Conservation (phyloP, 2,888 invertebrate genomes). For the Pristionchus exspectatus region DNA sequence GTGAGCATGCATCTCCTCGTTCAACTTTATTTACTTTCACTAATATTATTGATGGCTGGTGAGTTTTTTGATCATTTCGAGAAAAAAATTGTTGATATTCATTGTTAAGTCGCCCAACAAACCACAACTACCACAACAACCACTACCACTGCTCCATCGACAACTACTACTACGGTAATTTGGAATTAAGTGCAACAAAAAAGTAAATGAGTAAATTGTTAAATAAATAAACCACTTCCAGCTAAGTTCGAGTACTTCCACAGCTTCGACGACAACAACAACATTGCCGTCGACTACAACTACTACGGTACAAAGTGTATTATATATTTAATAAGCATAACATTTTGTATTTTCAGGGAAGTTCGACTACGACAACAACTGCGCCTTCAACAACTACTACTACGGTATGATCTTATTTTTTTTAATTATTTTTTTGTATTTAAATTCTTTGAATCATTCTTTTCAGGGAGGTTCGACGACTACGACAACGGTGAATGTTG, state of each 20-base stretch:
- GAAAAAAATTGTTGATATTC: too few species aligned
- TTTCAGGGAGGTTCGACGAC: too few species aligned
- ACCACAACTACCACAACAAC: not conserved
- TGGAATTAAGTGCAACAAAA: too few species aligned
- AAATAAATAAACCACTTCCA: not conserved
- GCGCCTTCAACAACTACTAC: not conserved
- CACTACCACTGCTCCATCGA: not conserved
- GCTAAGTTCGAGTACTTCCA: not conserved
- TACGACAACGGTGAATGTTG: too few species aligned
- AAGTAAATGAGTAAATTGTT: too few species aligned
- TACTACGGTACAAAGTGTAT: not conserved
- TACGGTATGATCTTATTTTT: not conserved
- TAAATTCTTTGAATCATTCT: too few species aligned
- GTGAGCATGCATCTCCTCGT: not conserved
- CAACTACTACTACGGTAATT: not conserved
- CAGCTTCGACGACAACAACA: not conserved
- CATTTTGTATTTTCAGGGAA: not conserved
- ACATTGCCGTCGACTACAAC: not conserved
- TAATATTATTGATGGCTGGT: not conserved
- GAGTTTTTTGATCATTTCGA: not conserved
- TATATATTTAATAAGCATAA: too few species aligned
- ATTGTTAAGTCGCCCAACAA: not conserved
- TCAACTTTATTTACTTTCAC: not conserved
- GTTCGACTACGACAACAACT: not conserved
- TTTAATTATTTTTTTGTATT: too few species aligned